Evolutionary conservation across 2,888 invertebrate species (phyloP), one percentile per base, ranked within the genome.

Genomic region (Apoda limacodes): DNA sequence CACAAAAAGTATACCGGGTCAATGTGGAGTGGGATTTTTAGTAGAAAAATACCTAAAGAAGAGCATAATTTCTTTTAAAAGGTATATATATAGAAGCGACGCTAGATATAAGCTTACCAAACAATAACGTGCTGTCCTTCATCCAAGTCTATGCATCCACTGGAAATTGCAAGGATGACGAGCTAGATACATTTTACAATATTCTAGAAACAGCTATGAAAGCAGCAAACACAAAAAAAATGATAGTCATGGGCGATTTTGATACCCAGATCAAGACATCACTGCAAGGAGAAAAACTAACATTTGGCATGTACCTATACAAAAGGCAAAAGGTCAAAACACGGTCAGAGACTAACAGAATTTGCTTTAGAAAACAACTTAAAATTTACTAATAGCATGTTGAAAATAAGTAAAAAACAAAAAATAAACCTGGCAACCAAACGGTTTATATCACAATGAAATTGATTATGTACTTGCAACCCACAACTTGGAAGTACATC

Each of bases 31-130:
- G 4, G 39, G 39, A 22, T 42, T 40, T 12, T 2, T 40, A 14
- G 21, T 37, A 19, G 40, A 33, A 30, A 37, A 39, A 32, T 24
- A 43, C 30, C 9, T 37, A 5, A 45, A 35, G 27, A 13, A 33
- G 6, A 36, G 32, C n/a, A 38, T 39, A 15, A 28, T 39, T 7
- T 25, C 30, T n/a, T 39, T 42, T 6, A n/a, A 39, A 30, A 33
- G 39, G 27, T 25, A 33, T 22, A 33, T 37, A 42, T n/a, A 35
- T 36, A 35, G 34, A 35, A 9, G 39, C 39, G 17, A 19, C 37
- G 4, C 29, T 45, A 9, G 27, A 38, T 20, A 34, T 41, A 12
- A 20, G 32, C 4, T 15, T 41, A 11, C 22, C 22, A 17, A 15
- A 14, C 6, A 28, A 31, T 28, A 13, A 37, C 14, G 24, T 25